Base-by-base conservation (phyloP, 2,113 vertebrate species). In the Eptesicus fuscus region DNA sequence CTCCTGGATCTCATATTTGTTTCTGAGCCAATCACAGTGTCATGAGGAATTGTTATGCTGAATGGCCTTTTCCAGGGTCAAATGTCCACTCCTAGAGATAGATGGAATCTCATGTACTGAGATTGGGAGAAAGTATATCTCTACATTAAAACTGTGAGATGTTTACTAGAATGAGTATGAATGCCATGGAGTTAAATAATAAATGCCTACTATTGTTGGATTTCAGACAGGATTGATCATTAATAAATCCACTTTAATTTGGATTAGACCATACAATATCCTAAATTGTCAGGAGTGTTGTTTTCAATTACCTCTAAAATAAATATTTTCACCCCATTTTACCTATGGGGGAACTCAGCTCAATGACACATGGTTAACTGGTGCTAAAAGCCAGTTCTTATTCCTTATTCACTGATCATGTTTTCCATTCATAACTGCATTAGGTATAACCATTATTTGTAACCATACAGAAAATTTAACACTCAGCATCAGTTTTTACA, bases 381-480 rank as follows among this genome's bases (percentile, higher is more conserved):
- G 2, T 53, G 1, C 42, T 96, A 51, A 90, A 70, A 78, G 11
- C 25, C 16, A 30, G 53, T 61, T 90, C 22, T 74, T 69, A 56
- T 61, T 86, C 22, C 44, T 92, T 79, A 87, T 47, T 80, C 76
- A 44, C 44, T 56, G 65, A 87, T 85, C n/a, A 44, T 49, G 69
- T 35, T 84, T 88, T 78, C 32, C 28, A 73, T 74, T 49, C 71
- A 17, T 73, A 90, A 67, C 70, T 88, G 23, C 7, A 63, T 49
- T 91, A 65, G 28, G 73, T 93, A 47, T 53, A 63, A 74, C 40
- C 80, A 73, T 92, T 78, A 69, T 56, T 92, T 70, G 37, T 42
- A 70, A 32, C 49, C 61, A 91, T 63, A 87, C 8, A 78, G 88
- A 88, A 96, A 80, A 93, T 65, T 47, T 85, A 80, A 83, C n/a